A percentile compares a stretch with the other conserved stretches of the same genome.
Conservation (phyloP, 2,888 invertebrate genomes). For the Ophraella communa region DNA sequence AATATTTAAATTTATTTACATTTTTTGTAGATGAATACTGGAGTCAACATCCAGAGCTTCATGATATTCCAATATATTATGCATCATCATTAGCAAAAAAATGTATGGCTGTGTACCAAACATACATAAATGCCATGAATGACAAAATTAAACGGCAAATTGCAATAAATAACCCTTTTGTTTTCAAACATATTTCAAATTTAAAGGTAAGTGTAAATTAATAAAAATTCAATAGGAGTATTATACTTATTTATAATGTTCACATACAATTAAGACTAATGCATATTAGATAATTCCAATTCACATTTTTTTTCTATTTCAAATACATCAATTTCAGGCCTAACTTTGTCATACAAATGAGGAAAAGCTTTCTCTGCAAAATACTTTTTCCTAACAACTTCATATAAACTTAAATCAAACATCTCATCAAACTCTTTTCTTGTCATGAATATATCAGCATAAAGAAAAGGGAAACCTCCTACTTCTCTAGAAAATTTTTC, state of each 20-base stretch:
- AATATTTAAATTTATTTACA: too few relatives aligned
- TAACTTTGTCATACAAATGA: constrained; percentile 71
- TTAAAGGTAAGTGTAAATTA: constrained; percentile 68
- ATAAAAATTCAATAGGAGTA: neutral
- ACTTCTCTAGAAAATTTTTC: constrained; percentile 72
- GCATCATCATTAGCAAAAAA: constrained; percentile 99
- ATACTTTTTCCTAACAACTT: constrained; percentile 67
- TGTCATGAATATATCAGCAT: constrained; percentile 75
- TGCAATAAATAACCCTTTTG: constrained; percentile 97
- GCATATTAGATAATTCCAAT: neutral
- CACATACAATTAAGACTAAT: too few relatives aligned
- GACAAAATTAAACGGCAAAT: constrained; percentile 95
- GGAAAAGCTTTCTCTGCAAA: constrained; percentile 68
- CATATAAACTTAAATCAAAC: constrained; percentile 72
- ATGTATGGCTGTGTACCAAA: constrained; percentile 99
- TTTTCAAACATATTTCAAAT: constrained; percentile 96
- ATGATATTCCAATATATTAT: constrained; percentile 99
- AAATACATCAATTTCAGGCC: constrained; percentile 71
- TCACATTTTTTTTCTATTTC: constrained; percentile 59
- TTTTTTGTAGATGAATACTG: constrained; percentile 87
- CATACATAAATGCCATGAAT: constrained; percentile 99
- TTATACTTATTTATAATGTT: too few relatives aligned
- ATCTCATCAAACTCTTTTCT: constrained; percentile 69
- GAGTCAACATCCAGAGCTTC: constrained; percentile 95
- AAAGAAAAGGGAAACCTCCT: constrained; percentile 73